These are phyloP conservation scores for Dicroscelio sp. DNA, from an alignment of 2,888 invertebrate species.

Conservation along the genomic window DNA sequence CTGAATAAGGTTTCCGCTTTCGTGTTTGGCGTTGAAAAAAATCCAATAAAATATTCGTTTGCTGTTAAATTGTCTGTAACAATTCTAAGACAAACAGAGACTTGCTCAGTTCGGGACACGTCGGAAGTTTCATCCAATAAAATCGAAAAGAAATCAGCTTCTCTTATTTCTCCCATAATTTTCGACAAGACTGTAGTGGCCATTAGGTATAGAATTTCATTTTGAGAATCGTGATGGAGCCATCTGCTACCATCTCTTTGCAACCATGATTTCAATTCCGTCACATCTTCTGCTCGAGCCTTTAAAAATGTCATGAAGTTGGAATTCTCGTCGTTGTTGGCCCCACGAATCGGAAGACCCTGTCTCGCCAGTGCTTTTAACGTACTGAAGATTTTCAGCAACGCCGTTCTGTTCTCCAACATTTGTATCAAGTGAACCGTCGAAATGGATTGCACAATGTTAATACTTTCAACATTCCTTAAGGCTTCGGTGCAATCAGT, in stretches of 20 bases:
- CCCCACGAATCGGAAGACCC: slow-evolving; percentile 27
- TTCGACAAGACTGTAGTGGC: slow-evolving; percentile 49
- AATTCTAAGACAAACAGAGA: slow-evolving; percentile 56
- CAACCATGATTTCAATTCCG: slow-evolving; percentile 72
- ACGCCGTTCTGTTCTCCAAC: slow-evolving; percentile 76
- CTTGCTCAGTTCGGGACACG: slow-evolving; percentile 70
- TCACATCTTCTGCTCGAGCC: slow-evolving; percentile 70
- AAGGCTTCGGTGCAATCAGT: slow-evolving; percentile 30
- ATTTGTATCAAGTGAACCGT: slow-evolving; percentile 64
- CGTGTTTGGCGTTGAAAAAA: slow-evolving; percentile 67
- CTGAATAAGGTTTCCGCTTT: slow-evolving; percentile 54
- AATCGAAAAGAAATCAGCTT: slow-evolving; percentile 34
- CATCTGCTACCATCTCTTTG: slow-evolving; percentile 65
- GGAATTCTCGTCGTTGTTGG: slow-evolving; percentile 55
- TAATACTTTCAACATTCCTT: slow-evolving; percentile 52
- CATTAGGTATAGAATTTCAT: slow-evolving; percentile 71
- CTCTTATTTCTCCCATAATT: slow-evolving; percentile 57
- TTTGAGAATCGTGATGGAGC: slow-evolving; percentile 69
- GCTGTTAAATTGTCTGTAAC: slow-evolving; percentile 58
- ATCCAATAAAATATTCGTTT: slow-evolving; percentile 74
- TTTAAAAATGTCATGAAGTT: slow-evolving; percentile 75
- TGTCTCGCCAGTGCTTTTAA: slow-evolving; percentile 75
- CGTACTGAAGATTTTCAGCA: slow-evolving; percentile 72
- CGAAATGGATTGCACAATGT: slow-evolving; percentile 70
- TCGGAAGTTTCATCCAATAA: slow-evolving; percentile 53